Evolutionary conservation across 1,140 invertebrate species (phyloP).

Genomic region (Xylocopa sonorina): DNA sequence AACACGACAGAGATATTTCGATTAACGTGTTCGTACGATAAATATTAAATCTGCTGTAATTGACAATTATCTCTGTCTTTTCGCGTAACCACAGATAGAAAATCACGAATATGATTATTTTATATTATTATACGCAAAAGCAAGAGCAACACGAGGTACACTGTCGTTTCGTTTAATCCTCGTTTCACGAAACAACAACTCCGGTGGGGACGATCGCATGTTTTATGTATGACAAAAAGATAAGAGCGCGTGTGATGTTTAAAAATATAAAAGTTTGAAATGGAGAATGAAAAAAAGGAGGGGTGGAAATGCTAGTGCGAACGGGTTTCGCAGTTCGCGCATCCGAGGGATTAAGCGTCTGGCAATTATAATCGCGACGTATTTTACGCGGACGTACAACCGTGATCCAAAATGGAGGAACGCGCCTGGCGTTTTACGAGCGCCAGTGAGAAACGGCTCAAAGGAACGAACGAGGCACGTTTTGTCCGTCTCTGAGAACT

Average conservation of each 20-base stretch:
- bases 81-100: no score
- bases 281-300: no score
- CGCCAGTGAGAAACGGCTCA: background rate
- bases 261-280: no score
- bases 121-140: background rate
- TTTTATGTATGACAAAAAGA: background rate
- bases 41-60: no score
- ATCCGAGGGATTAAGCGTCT: background rate
- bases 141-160: background rate
- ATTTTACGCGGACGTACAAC: background rate
- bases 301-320: background rate
- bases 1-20: no score
- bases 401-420: background rate
- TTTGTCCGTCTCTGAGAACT: background rate
- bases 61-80: no score
- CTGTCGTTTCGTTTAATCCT: background rate
- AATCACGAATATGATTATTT: background rate
- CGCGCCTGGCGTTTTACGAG: background rate
- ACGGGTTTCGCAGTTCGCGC: background rate
- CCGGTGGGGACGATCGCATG: background rate
- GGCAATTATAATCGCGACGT: background rate
- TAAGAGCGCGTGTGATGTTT: no score
- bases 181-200: background rate
- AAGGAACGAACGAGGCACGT: background rate
- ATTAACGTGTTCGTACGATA: no score